These are phyloP conservation scores for Aleiodes sp. DNA, from an alignment of 1,140 invertebrate species.

Conservation along the genomic window DNA sequence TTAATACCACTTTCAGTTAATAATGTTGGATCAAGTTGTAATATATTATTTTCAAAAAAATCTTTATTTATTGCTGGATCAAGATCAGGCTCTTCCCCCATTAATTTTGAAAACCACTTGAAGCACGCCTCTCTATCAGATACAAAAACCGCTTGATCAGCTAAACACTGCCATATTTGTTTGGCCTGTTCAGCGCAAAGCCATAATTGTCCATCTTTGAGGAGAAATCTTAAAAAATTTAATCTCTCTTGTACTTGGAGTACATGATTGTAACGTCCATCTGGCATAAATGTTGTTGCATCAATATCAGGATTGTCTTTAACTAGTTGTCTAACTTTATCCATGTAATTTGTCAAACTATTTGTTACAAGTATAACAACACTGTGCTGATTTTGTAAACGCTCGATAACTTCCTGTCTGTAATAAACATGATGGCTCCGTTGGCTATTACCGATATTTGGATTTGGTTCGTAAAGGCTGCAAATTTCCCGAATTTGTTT, in stretches of 20 bases:
- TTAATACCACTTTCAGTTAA: conserved; percentile 96
- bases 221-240: conserved; percentile 90
- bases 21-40: conserved; percentile 89
- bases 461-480: conserved; percentile 88
- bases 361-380: conserved; percentile 94
- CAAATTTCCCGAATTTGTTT: conserved; percentile 97
- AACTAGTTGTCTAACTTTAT: conserved; percentile 78
- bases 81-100: conserved; percentile 96
- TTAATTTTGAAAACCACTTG: conserved; percentile 98
- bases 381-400: conserved; percentile 90
- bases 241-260: conserved; percentile 94
- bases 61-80: conserved; percentile 96
- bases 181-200: conserved; percentile 95
- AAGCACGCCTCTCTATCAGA: conserved; percentile 96
- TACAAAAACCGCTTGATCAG: conserved; percentile 90
- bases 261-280: conserved; percentile 91
- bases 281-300: conserved; percentile 83
- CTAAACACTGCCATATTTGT: conserved; percentile 96
- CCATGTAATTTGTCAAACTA: conserved; percentile 93
- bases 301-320: conserved; percentile 82
- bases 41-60: conserved; percentile 96
- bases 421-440: conserved; percentile 73
- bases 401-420: conserved; percentile 86
- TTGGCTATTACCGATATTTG: conserved; percentile 73
- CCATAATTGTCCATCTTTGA: conserved; percentile 95